Percentiles rank a stretch among this genome's conserved stretches.
phyloP scores from a whole-genome alignment of 2,113 vertebrate genomes.

The Vidua macroura region DNA sequence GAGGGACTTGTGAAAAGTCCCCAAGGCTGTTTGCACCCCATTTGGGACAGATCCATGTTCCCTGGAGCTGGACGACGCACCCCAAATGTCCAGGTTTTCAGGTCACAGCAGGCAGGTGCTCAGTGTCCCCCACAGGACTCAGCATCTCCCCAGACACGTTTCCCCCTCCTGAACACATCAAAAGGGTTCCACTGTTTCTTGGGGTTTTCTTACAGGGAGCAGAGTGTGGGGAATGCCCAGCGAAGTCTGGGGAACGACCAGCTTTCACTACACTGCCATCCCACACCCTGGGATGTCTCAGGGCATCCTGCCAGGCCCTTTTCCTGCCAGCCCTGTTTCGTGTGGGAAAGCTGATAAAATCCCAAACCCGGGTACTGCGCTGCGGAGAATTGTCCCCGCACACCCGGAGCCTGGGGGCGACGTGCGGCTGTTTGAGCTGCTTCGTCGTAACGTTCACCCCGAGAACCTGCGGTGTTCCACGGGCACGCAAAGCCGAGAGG shows the following conservation, averaged over 20 bases:
- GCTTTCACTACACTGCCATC: not conserved
- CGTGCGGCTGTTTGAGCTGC: fast-evolving
- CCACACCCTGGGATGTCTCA: not conserved
- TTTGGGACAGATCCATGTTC: not conserved
- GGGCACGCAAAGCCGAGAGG: not conserved
- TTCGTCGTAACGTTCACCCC: fast-evolving
- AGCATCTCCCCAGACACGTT: not conserved
- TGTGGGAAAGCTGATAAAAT: not conserved
- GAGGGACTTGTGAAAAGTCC: not conserved
- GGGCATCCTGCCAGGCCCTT: not conserved
- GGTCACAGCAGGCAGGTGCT: not conserved
- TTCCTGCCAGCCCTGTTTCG: not conserved
- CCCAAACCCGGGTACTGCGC: fast-evolving
- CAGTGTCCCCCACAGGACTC: fast-evolving
- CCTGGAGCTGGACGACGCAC: not conserved
- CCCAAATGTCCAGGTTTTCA: not conserved
- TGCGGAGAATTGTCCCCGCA: fast-evolving
- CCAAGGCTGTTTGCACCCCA: not conserved
- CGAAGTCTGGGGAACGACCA: not conserved
- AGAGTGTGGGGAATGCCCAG: not conserved
- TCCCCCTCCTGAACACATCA: not conserved
- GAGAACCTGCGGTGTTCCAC: fast-evolving
- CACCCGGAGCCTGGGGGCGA: not conserved
- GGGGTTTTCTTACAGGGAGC: not conserved
- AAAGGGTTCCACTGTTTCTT: not conserved